Percentiles rank a stretch among this genome's conserved stretches.
Evolutionary conservation across 2,888 invertebrate species (phyloP).

Genomic region (Eupithecia abbreviata): DNA sequence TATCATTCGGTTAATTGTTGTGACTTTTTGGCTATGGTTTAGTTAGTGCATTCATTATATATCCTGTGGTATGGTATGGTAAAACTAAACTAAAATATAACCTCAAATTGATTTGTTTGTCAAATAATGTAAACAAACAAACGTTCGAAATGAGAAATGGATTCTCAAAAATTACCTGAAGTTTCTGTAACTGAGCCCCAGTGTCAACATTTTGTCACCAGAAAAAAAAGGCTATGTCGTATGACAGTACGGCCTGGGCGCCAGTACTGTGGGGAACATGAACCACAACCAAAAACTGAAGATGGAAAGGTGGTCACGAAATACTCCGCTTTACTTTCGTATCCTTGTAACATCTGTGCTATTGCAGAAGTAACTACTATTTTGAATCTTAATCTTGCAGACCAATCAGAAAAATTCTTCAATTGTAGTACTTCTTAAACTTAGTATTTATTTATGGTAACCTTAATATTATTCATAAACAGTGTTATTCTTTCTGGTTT

Average conservation of each 20-base stretch:
- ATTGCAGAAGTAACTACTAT: background rate
- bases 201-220: conserved; percentile 86
- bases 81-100: background rate
- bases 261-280: conserved; percentile 89
- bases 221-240: conserved; percentile 90
- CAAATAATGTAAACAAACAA: background rate
- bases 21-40: background rate
- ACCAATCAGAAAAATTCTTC: background rate
- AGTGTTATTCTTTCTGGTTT: conserved; percentile 42
- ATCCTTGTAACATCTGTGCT: background rate
- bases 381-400: background rate
- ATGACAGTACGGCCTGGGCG: conserved; percentile 89
- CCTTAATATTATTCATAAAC: background rate
- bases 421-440: background rate
- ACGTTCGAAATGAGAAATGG: conserved; percentile 25
- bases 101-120: background rate
- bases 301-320: conserved; percentile 47
- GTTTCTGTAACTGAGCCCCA: conserved; percentile 54
- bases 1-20: background rate
- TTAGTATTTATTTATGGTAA: background rate
- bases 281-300: conserved; percentile 63
- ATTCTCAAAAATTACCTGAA: conserved; percentile 21
- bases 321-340: background rate
- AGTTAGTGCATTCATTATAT: no score
- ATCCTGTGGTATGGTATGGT: background rate